Percentiles rank a stretch among this genome's conserved stretches.
Evolutionary conservation across 1,140 invertebrate species (phyloP).

Genomic region (Drosophila triauraria): DNA sequence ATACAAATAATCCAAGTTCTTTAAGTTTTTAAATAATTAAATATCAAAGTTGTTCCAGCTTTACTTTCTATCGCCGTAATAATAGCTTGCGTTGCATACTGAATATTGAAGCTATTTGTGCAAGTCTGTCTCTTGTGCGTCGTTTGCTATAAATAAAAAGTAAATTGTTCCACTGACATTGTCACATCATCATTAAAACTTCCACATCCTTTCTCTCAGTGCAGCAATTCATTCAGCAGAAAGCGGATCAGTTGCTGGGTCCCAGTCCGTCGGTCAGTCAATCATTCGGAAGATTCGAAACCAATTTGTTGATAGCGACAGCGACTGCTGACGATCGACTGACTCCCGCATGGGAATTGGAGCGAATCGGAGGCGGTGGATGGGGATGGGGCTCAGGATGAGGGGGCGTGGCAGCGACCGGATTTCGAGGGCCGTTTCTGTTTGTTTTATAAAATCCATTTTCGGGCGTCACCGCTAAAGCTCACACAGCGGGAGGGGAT

Average conservation of each 20-base stretch:
- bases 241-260: conserved; percentile 23
- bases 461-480: conserved; percentile 58
- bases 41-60: too few relatives aligned
- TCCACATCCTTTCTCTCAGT: not conserved
- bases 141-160: too few relatives aligned
- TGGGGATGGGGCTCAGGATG: conserved; percentile 8
- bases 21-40: too few relatives aligned
- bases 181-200: too few relatives aligned
- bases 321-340: conserved; percentile 68
- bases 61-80: too few relatives aligned
- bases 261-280: conserved; percentile 52
- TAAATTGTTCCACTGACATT: too few relatives aligned
- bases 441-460: conserved; percentile 77
- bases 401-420: conserved; percentile 50
- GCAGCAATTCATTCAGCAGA: conserved; percentile 59
- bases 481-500: not conserved
- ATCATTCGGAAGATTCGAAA: conserved; percentile 77
- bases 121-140: too few relatives aligned
- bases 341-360: conserved; percentile 65
- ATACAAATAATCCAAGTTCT: too few relatives aligned
- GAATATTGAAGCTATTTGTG: too few relatives aligned
- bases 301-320: conserved; percentile 78
- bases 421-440: conserved; percentile 64
- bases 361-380: conserved; percentile 48
- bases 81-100: too few relatives aligned